Base-by-base conservation (phyloP, 2,888 invertebrate species). In the Trichacis sp. region DNA sequence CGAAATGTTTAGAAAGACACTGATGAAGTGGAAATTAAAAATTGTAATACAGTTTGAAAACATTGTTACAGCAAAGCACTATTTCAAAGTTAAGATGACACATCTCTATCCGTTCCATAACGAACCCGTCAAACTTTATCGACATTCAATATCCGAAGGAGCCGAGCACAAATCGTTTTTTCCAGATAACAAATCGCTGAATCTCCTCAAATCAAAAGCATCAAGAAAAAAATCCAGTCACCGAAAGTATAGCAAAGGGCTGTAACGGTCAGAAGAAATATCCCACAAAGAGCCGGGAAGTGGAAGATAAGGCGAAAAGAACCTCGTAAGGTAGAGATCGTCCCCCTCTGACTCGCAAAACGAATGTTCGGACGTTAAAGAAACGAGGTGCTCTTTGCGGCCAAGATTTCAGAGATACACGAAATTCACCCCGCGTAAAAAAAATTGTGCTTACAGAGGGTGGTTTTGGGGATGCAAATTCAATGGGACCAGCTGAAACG, bases 261-360 rank as follows among this genome's bases (percentile, higher is more conserved):
- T 62, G 45, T 62, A 62, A 58, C 52, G 62, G 66, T 59, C 66
- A 66, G 58, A 55, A 47, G 62, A 52, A 55, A 58, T 58, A 58
- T 61, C 48, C 62, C 62, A 62, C 62, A 62, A 66, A 62, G 62
- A 66, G 61, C 49, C 58, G 38, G 50, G 38, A 52, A 62, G 38
- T 58, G 52, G 43, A 55, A 66, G 62, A 66, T 66, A 66, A 66
- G 61, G 62, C 47, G 56, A 48, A 51, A 66, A 62, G 62, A 56
- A 59, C 52, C 62, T 66, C 62, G 62, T 62, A 62, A 62, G 50
- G 49, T 49, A 55, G 59, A 66, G 61, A 65, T 58, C 61, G 65
- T 58, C 46, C 54, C 49, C 48, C 53, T 61, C 65, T 65, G 57
- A n/a, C 40, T 14, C 33, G 20, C n/a, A 47, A 43, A 62, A 62